Conservation (phyloP, 2,113 vertebrate genomes). For the Circaetus cinerascens region DNA sequence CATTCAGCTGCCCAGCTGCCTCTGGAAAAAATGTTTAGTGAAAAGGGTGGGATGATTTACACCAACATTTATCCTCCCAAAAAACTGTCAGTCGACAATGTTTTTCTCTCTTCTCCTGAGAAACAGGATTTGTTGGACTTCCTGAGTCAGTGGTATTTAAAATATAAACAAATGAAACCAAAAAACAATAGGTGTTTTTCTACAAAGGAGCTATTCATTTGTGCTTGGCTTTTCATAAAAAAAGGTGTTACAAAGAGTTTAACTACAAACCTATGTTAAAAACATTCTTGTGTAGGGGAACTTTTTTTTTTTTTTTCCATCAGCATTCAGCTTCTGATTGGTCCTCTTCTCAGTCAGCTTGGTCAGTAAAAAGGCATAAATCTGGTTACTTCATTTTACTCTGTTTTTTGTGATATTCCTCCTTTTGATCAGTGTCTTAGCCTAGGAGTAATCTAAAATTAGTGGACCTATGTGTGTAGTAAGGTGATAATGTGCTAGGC, state of each 20-base stretch:
- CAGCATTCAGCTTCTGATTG: background rate
- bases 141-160: constrained; percentile 9
- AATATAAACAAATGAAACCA: constrained; percentile 29
- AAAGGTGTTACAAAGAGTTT: background rate
- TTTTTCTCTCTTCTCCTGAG: constrained; percentile 40
- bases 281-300: background rate
- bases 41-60: background rate
- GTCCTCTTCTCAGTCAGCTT: background rate
- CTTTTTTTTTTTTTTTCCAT: background rate
- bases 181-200: constrained; percentile 15
- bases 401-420: background rate
- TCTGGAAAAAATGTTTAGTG: background rate
- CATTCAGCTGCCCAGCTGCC: background rate
- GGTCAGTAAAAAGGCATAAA: background rate
- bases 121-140: constrained; percentile 49
- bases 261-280: background rate
- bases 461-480: background rate
- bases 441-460: background rate
- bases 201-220: background rate
- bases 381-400: background rate
- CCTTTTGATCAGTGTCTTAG: background rate
- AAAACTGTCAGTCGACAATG: background rate
- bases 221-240: background rate
- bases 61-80: background rate
- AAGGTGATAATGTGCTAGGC: background rate